These are phyloP conservation scores for Mormyrops boulengeri DNA, from an alignment of 2,797 vertebrate species.

Conservation along the genomic window DNA sequence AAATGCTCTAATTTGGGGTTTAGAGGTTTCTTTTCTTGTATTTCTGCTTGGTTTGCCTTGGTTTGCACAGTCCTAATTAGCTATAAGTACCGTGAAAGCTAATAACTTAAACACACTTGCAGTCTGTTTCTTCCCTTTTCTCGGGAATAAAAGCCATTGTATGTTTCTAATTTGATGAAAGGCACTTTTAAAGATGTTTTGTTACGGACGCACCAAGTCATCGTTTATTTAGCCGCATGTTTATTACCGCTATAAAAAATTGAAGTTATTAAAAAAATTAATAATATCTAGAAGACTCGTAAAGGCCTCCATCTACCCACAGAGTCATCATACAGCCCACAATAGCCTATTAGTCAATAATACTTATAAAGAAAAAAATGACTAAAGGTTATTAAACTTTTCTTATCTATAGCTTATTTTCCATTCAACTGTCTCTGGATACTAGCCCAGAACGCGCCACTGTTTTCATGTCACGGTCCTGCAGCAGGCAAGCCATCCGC, in stretches of 20 bases:
- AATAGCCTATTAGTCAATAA: not conserved
- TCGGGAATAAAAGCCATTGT: not conserved
- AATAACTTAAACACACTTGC: conserved; percentile 3
- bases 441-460: not conserved
- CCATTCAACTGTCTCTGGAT: not conserved
- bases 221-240: not conserved
- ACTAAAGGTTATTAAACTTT: not conserved
- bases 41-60: not conserved
- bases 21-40: conserved; percentile 10
- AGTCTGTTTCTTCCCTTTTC: not conserved
- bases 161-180: not conserved
- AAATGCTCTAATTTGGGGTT: conserved; percentile 2
- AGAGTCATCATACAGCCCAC: not conserved
- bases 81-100: conserved; percentile 17
- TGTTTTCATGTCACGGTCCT: not conserved
- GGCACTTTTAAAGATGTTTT: not conserved
- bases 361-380: not conserved
- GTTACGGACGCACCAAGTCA: not conserved
- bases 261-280: not conserved
- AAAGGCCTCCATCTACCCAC: not conserved
- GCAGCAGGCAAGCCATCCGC: not conserved
- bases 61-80: conserved; percentile 2
- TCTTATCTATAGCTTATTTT: not conserved
- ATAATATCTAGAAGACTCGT: not conserved
- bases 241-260: not conserved